Conservation (phyloP, 1,140 invertebrate species). For the Vanessa atalanta region DNA sequence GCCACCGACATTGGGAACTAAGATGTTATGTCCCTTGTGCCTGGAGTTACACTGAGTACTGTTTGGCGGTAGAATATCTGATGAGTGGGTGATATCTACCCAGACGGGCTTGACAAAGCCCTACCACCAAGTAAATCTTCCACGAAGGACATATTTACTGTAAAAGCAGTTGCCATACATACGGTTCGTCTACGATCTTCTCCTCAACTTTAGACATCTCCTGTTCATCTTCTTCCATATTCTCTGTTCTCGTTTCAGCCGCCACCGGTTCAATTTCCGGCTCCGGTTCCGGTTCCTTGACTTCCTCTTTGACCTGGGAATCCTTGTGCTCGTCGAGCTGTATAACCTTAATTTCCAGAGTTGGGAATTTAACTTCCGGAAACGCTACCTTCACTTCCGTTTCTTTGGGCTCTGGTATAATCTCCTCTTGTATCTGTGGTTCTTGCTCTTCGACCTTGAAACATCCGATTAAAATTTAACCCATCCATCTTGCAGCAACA, state of each 20-base stretch:
- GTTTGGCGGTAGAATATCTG: no score
- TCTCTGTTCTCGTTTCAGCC: slow-evolving; percentile 21
- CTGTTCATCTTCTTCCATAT: slow-evolving; percentile 32
- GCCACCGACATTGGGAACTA: no score
- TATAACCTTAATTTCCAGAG: slow-evolving; percentile 73
- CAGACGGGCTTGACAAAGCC: no score
- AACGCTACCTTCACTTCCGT: slow-evolving; percentile 55
- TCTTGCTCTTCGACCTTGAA: slow-evolving; percentile 19
- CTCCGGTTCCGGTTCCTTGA: slow-evolving; percentile 50
- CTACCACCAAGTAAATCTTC: no score
- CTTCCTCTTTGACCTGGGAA: slow-evolving; percentile 56
- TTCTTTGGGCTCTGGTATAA: slow-evolving; percentile 12
- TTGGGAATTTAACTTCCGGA: slow-evolving; percentile 74
- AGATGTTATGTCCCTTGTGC: no score
- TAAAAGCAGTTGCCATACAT: neutral
- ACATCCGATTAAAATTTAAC: no score
- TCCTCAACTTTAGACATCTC: slow-evolving; percentile 29
- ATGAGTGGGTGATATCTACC: no score
- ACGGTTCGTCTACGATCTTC: slow-evolving; percentile 16
- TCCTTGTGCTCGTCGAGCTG: slow-evolving; percentile 61
- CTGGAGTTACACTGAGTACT: no score
- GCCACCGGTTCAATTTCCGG: slow-evolving; percentile 32
- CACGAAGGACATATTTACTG: no score
- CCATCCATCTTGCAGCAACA: no score
- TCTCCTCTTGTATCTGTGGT: slow-evolving; percentile 5